Conservation (phyloP, 2,113 vertebrate species). For the Pterocles orientalis region DNA sequence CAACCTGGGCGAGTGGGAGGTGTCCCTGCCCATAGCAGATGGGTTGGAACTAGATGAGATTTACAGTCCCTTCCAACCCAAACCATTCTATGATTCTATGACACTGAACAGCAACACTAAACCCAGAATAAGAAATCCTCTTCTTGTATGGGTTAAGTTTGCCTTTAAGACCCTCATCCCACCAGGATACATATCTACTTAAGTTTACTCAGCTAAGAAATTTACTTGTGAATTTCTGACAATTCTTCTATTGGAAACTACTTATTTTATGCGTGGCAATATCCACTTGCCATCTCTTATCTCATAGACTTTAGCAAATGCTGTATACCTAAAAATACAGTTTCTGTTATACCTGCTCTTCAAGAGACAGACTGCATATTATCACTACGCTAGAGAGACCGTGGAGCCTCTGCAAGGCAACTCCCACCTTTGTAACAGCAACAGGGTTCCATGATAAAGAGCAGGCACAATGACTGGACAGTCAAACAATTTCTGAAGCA, state of each 20-base stretch:
- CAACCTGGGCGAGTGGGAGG: no score
- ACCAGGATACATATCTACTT: neutral
- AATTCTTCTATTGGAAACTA: neutral
- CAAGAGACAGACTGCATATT: neutral
- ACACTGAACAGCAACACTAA: neutral
- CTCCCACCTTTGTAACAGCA: neutral
- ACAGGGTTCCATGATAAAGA: neutral
- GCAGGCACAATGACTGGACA: neutral
- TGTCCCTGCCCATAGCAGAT: no score
- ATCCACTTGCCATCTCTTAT: neutral
- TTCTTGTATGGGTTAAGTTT: neutral
- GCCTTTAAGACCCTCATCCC: neutral
- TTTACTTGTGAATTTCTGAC: neutral
- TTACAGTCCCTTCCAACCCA: no score
- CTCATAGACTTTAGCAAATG: neutral
- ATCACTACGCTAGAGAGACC: neutral
- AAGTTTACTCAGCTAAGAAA: neutral
- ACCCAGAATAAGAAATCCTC: neutral
- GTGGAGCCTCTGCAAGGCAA: neutral
- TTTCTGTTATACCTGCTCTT: constrained; percentile 25
- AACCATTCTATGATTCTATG: no score
- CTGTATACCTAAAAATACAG: neutral
- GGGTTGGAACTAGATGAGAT: no score
- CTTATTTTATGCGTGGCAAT: neutral
- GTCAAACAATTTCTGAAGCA: constrained; percentile 3